These are phyloP conservation scores for Drosophila sp. DNA, from an alignment of 1,140 invertebrate genomes.

Conservation along the genomic window DNA sequence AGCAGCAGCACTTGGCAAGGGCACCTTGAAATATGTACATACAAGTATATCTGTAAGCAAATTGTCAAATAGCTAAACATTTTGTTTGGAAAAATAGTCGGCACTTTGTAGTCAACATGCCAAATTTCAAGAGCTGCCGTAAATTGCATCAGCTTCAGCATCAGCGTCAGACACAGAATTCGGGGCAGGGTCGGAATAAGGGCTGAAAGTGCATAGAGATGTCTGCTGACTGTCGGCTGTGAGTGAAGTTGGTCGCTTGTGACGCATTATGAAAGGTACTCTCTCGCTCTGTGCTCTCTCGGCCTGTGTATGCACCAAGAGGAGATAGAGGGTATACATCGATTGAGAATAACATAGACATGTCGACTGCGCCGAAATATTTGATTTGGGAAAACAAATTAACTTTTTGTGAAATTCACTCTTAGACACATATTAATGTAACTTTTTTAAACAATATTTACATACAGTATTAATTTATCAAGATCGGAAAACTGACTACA, in stretches of 20 bases:
- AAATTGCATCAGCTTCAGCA: constrained; percentile 59
- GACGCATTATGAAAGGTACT: constrained; percentile 3
- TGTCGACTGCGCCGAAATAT: not conserved
- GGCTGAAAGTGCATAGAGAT: not conserved
- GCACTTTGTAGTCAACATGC: constrained; percentile 52
- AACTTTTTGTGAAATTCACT: no score
- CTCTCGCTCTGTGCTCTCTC: constrained; percentile 12
- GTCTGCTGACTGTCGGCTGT: constrained; percentile 19
- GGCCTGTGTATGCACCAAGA: not conserved
- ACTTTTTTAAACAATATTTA: no score
- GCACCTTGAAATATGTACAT: constrained; percentile 68
- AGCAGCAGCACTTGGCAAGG: constrained; percentile 58
- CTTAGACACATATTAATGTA: no score
- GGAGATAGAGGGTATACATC: not conserved
- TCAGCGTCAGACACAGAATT: not conserved
- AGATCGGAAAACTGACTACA: no score
- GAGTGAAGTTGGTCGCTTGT: constrained; percentile 26
- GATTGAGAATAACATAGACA: not conserved
- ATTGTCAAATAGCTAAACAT: constrained; percentile 55
- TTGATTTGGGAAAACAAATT: no score
- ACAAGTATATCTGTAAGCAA: constrained; percentile 25
- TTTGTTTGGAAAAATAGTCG: constrained; percentile 52
- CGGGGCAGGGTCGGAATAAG: constrained; percentile 2
- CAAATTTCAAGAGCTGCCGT: constrained; percentile 52
- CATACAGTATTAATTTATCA: no score